phyloP scores from a whole-genome alignment of 1,140 invertebrate genomes.

The Lineus longissimus region DNA sequence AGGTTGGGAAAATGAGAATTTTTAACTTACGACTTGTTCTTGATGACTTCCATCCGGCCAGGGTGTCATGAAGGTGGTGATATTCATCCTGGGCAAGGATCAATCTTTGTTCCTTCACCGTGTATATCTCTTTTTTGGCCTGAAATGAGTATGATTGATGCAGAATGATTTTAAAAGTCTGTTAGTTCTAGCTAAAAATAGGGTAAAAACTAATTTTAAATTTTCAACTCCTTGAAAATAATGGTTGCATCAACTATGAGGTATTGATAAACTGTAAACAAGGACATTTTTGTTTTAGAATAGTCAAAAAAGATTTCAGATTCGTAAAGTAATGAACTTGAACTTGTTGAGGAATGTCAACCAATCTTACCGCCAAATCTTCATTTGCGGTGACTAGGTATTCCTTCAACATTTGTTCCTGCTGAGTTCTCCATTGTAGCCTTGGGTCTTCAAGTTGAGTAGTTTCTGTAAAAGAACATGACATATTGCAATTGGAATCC shows the following conservation, averaged over 20 bases:
- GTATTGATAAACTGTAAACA: no score
- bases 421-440: slow-evolving; percentile 90
- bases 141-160: slow-evolving; percentile 57
- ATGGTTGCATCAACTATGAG: no score
- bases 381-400: slow-evolving; percentile 92
- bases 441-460: slow-evolving; percentile 94
- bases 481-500: neutral
- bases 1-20: no score
- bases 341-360: no score
- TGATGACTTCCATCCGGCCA: slow-evolving; percentile 63
- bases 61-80: slow-evolving; percentile 84
- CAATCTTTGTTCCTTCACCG: slow-evolving; percentile 89
- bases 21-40: slow-evolving; percentile 49
- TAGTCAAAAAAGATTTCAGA: no score
- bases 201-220: no score
- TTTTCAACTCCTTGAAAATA: no score
- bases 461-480: slow-evolving; percentile 67
- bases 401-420: slow-evolving; percentile 93
- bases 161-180: no score
- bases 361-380: slow-evolving; percentile 82
- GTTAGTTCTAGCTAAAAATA: no score
- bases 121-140: slow-evolving; percentile 94
- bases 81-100: slow-evolving; percentile 92
- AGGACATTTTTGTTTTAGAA: no score
- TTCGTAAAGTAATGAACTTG: no score